Conservation (phyloP, 1,140 invertebrate genomes). For the Nebria ingens region DNA sequence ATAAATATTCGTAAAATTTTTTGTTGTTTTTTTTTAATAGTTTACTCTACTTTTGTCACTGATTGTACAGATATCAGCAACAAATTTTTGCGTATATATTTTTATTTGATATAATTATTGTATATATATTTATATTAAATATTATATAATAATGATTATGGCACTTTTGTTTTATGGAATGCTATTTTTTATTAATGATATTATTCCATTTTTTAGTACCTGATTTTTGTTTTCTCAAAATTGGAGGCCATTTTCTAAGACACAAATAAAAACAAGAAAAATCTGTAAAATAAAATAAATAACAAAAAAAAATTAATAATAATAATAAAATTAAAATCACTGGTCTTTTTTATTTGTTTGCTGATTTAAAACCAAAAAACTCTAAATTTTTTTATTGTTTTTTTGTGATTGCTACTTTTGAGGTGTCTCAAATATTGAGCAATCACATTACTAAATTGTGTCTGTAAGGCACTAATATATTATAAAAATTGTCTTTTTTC, state of each 20-base stretch:
- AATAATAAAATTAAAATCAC: background rate
- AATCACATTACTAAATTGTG: background rate
- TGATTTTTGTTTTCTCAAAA: no score
- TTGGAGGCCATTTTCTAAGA: background rate
- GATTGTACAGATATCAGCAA: no score
- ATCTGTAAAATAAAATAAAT: background rate
- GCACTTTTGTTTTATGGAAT: slow-evolving; percentile 2
- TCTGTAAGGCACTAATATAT: slow-evolving; percentile 6
- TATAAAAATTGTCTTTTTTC: slow-evolving; percentile 5
- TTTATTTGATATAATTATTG: background rate
- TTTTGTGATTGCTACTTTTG: background rate
- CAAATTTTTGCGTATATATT: no score
- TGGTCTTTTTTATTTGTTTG: background rate
- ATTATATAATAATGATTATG: background rate
- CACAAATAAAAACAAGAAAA: background rate
- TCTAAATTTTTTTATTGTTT: slow-evolving; percentile 1
- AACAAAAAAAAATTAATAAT: background rate
- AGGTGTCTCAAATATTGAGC: background rate
- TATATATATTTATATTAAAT: slow-evolving; percentile 6
- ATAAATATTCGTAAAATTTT: no score
- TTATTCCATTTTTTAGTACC: slow-evolving; percentile 7
- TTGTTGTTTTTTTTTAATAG: no score
- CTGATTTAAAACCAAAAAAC: slow-evolving; percentile 6
- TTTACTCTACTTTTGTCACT: no score
- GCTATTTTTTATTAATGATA: background rate